Evolutionary conservation across 2,113 vertebrate species (phyloP).

Genomic region (Chloroceryle aenea): DNA sequence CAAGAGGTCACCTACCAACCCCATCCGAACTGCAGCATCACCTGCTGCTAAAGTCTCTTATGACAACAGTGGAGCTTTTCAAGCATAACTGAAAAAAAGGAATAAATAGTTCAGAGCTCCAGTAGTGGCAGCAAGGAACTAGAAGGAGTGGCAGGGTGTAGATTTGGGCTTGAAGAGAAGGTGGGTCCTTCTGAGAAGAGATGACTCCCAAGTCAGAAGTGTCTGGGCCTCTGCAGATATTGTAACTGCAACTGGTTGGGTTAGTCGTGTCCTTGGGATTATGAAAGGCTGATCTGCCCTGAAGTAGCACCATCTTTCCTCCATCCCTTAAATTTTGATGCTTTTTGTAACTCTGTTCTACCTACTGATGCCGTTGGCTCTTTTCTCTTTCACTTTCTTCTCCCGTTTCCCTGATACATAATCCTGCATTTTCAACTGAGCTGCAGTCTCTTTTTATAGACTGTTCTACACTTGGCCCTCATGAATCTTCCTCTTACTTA

Average conservation of each 20-base stretch:
- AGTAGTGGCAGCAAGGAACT: background rate
- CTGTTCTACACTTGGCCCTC: background rate
- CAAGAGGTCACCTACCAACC: background rate
- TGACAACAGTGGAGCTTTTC: background rate
- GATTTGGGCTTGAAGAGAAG: background rate
- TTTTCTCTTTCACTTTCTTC: background rate
- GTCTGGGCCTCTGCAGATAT: background rate
- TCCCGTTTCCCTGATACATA: fast-evolving
- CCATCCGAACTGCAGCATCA: background rate
- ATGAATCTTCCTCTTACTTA: background rate
- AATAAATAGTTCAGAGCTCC: background rate
- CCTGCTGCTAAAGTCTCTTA: background rate
- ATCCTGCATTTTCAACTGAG: background rate
- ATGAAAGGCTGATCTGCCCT: background rate
- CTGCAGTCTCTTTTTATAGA: background rate
- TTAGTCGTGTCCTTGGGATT: background rate
- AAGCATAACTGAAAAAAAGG: background rate
- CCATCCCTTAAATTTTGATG: background rate
- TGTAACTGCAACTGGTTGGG: background rate
- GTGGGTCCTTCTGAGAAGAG: background rate
- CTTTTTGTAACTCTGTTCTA: background rate
- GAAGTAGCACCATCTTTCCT: background rate
- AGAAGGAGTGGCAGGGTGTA: background rate
- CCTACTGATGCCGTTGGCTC: background rate
- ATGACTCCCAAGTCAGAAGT: background rate